Conservation (phyloP, 2,113 vertebrate species). For the Eptesicus fuscus region DNA sequence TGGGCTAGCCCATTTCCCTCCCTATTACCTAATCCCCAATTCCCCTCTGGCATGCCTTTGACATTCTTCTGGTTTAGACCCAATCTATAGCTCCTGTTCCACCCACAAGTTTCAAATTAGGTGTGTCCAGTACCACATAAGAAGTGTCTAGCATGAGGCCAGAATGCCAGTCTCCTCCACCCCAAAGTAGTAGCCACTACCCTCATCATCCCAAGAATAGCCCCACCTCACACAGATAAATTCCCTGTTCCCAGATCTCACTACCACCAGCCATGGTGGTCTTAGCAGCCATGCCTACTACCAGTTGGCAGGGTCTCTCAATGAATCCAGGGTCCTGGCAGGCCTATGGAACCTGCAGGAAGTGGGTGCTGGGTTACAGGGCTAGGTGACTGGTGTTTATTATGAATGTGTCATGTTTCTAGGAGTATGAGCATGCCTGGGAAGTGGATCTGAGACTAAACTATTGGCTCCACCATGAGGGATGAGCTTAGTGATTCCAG, state of each 20-base stretch:
- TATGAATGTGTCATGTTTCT: not conserved
- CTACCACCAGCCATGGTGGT: not conserved
- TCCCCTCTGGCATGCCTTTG: conserved; percentile 2
- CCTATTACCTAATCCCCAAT: conserved; percentile 29
- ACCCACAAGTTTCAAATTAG: not conserved
- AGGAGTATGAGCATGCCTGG: not conserved
- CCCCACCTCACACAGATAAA: too few species aligned
- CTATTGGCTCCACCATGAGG: not conserved
- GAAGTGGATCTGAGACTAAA: not conserved
- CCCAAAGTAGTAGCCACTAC: accelerated
- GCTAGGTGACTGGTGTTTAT: not conserved
- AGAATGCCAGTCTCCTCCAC: not conserved
- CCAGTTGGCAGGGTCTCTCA: not conserved
- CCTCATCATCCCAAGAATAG: not conserved
- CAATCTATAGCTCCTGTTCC: not conserved
- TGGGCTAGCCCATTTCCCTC: not conserved
- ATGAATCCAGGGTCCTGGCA: not conserved
- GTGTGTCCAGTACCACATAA: not conserved
- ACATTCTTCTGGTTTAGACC: conserved; percentile 33
- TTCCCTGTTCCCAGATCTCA: accelerated
- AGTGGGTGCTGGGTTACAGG: not conserved
- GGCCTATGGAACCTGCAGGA: not conserved
- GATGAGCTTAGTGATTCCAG: not conserved
- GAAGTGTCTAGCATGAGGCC: not conserved
- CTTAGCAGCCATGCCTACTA: not conserved